Base-by-base conservation (phyloP, 1,140 invertebrate genomes). In the Anastrepha obliqua region DNA sequence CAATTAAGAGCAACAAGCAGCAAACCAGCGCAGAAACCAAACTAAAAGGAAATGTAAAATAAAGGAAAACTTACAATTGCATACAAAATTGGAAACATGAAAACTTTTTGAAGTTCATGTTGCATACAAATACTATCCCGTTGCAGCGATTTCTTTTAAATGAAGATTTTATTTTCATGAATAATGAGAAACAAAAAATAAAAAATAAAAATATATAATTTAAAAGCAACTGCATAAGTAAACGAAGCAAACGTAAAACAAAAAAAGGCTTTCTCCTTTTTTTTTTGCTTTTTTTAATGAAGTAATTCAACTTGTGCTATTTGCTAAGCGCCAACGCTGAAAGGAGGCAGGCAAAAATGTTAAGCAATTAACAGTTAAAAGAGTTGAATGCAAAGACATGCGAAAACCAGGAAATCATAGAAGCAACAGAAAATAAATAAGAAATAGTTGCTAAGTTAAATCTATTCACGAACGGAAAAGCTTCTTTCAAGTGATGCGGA, bases 11-110 rank as follows among this genome's bases (percentile, higher is more conserved):
- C 6, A 17, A 47, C 13, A 17, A 47, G 2, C 29, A 8, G 51
- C 51, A 55, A 55, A 55, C 51, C 6, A 74, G 17, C 29, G 29
- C 29, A 29, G 6, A 47, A 74, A 47, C 44, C 6, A 74, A 74
- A 74, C 11, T 13, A 74, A 74, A 55, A 55, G 11, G 51, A 55
- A 55, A 8, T 55, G 51, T 11, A 55, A 15, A 62, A 62, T 13
- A 62, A 62, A 62, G 60, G 13, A 74, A 42, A 74, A 3, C 42
- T 74, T 74, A 13, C 39, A 47, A 74, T 44, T 17, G 39, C 44
- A 74, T 15, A 74, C 42, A 74, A 74, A 74, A 42, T 42, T 47
- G 67, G 15, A n/a, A 47, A 74, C 67, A 74, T 47, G 67, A 74
- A 74, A 74, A 74, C 67, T 74, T 47, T 47, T 11, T n/a, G 67